Evolutionary conservation across 2,888 invertebrate genomes (phyloP), one percentile per base, ranked within the genome.

Genomic region (Torymus aiolomorphi): DNA sequence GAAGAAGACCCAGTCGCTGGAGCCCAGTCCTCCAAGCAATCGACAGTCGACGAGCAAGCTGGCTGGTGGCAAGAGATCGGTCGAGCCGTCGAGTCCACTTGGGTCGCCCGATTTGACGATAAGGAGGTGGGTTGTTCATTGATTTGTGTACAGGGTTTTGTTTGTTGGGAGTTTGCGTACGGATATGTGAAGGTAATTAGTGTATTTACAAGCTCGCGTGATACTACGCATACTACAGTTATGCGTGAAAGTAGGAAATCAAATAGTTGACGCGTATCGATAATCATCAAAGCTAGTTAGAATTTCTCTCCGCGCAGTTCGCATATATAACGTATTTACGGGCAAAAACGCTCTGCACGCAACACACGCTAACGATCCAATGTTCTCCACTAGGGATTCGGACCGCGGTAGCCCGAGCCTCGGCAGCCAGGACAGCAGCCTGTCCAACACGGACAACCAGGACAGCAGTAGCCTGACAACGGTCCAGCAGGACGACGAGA

Each of bases 1-100:
- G 2, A 90, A 89, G 67, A 90, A 89, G 61, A 85, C 84, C 18
- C 82, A 84, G 52, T 86, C 82, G 56, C 87, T 84, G 52, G 88
- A 88, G 71, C 88, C 87, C n/a, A 90, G 87, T 84, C 91, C 88
- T 62, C 89, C 88, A 20, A 89, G 88, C 77, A 89, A 89, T 84
- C 88, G 90, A 42, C 89, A 89, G 71, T 87, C 89, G 10, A 85
- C 86, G 0, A 83, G 87, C 2, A 88, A 89, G 78, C 78, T 84
- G 5, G 81, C 84, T 16, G 88, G 86, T 51, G 86, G 88, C 3
- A 90, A 89, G 79, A 86, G 88, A 31, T 86, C 88, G 52, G 88
- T 87, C 79, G 88, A 88, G 73, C 88, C 86, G 63, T 88, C 89
- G 81, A 89, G 89, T 86, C 89, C 89, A n/a, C 83, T 88, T 20